These are phyloP conservation scores for Hippocampus mohnikei DNA, from an alignment of 2,113 vertebrate species.

Conservation along the genomic window DNA sequence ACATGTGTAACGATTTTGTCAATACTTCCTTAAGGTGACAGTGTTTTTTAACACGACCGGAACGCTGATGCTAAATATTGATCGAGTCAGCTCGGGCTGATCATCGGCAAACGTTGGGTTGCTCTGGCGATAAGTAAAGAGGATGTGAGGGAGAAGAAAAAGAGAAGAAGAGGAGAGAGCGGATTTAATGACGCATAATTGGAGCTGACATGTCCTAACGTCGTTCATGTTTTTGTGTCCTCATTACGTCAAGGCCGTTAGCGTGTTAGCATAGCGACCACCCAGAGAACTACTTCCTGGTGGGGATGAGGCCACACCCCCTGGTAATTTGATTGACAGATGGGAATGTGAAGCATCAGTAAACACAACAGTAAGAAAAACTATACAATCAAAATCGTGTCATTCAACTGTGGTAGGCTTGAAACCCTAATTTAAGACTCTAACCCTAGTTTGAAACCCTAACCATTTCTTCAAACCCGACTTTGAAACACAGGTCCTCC, in stretches of 20 bases:
- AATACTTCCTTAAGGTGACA: not conserved
- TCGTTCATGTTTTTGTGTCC: slow-evolving; percentile 43
- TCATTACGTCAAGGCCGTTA: slow-evolving; percentile 47
- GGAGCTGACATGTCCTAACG: slow-evolving; percentile 36
- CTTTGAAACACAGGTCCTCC: no score
- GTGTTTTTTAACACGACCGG: not conserved
- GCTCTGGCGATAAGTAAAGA: not conserved
- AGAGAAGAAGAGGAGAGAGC: not conserved
- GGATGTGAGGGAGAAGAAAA: not conserved
- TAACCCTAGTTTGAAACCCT: no score
- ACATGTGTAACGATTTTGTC: not conserved
- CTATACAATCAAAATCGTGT: not conserved
- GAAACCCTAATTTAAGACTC: no score
- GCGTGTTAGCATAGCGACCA: slow-evolving; percentile 22
- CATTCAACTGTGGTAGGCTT: no score
- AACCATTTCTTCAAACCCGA: no score
- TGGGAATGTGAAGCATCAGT: no score
- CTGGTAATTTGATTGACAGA: slow-evolving; percentile 1
- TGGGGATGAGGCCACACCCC: not conserved
- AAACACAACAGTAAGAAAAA: not conserved
- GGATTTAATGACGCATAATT: slow-evolving; percentile 44
- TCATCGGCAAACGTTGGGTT: not conserved
- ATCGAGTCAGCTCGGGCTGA: not conserved
- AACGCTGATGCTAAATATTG: not conserved
- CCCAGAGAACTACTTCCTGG: slow-evolving; percentile 20